Base-by-base conservation (phyloP, 2,113 vertebrate species). In the Pomatostomus ruficeps region DNA sequence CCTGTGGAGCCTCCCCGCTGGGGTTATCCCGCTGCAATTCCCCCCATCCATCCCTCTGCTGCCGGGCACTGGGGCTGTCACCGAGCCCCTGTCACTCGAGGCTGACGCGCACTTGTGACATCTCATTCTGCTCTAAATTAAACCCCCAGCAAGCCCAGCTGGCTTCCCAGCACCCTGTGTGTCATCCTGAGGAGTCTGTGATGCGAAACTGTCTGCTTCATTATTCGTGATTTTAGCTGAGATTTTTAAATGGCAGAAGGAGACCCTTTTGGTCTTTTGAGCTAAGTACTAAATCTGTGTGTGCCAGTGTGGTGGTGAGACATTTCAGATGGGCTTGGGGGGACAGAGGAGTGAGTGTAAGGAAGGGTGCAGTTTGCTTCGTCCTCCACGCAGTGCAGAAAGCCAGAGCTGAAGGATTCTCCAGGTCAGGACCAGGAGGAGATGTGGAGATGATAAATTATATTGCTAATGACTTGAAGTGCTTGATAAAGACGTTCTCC, bases 51-150 rank as follows among this genome's bases (percentile, higher is more conserved):
- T 70, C 11, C 25, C 23, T 9, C 10, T 54, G 29, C 55, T 57
- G 16, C 1, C 0, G 29, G 26, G 63, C 46, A 4, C 7, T 3
- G 85, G 29, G 26, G 35, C 36, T 85, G 46, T 49, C 13, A 4
- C 8, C 28, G 10, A 38, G 20, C 18, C 38, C n/a, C 65, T 7
- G 0, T 45, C 76, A 35, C 18, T 16, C 1, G 22, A 66, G 65
- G 25, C 70, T 92, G 17, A 10, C 25, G 3, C 11, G 73, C 31
- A 10, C 36, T 72, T 63, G 26, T 61, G 63, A 63, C 45, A 33
- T 68, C 77, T 93, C 36, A 19, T 81, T 93, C 61, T 70, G 52
- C 49, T 83, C 65, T 52, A 65, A 91, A 62, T 70, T 61, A 88
- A 70, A 13, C 6, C 54, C 67, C 40, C 58, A n/a, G 42, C 26